phyloP scores from a whole-genome alignment of 2,113 vertebrate species.

The Macquaria australasica region DNA sequence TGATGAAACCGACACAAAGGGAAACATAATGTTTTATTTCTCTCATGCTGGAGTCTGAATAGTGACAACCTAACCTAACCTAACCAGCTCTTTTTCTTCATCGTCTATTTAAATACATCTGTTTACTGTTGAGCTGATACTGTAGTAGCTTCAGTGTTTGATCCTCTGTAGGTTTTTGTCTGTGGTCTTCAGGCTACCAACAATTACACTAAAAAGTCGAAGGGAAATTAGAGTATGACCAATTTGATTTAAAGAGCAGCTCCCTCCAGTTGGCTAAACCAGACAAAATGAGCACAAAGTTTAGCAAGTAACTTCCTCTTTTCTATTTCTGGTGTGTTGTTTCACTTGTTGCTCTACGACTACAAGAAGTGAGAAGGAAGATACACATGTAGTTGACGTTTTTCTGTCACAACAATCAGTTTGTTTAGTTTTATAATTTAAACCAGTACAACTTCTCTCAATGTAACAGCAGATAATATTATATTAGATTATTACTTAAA shows the following conservation, averaged over 20 bases:
- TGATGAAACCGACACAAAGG: neutral
- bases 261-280: neutral
- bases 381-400: neutral
- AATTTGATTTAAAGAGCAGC: neutral
- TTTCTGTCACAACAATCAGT: neutral
- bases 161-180: neutral
- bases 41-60: neutral
- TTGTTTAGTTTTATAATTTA: too few species aligned
- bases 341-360: slow-evolving; percentile 25
- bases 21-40: neutral
- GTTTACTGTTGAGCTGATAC: neutral
- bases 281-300: neutral
- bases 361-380: neutral
- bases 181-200: neutral
- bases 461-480: too few species aligned
- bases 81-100: too few species aligned
- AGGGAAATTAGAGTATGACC: neutral
- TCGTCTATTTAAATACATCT: neutral
- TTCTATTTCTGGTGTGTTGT: slow-evolving; percentile 7
- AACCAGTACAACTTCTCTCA: too few species aligned
- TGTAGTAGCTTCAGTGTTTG: neutral
- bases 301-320: slow-evolving; percentile 32
- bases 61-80: neutral
- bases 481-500: too few species aligned
- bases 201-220: neutral